phyloP scores from a whole-genome alignment of 2,797 vertebrate species.

The Rousettus madagascariensis region DNA sequence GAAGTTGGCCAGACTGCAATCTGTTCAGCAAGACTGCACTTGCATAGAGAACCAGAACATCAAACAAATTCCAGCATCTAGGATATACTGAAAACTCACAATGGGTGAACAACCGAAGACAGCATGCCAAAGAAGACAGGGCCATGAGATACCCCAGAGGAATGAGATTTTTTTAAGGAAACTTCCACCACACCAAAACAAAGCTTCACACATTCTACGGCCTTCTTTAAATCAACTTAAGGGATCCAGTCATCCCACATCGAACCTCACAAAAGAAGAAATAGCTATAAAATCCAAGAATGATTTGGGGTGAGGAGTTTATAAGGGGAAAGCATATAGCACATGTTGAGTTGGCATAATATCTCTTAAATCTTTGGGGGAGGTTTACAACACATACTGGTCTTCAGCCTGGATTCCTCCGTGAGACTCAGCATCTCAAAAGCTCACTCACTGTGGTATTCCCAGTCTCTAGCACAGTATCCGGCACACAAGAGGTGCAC shows the following conservation, averaged over 20 bases:
- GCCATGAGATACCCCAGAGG: not conserved
- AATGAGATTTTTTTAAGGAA: not conserved
- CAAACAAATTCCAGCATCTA: not conserved
- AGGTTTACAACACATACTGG: not conserved
- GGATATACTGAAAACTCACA: not conserved
- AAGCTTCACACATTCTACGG: not conserved
- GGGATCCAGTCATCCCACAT: not conserved
- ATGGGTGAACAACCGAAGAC: not conserved
- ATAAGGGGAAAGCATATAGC: not conserved
- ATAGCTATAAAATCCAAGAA: conserved; percentile 37
- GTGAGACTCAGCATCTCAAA: not conserved
- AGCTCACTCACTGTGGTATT: not conserved
- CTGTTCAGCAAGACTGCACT: not conserved
- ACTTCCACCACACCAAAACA: not conserved
- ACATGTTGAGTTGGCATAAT: not conserved
- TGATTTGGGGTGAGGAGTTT: not conserved
- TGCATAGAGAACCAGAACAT: not conserved
- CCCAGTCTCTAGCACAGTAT: not conserved
- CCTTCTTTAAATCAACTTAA: not conserved
- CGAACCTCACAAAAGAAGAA: not conserved
- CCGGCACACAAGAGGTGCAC: not conserved
- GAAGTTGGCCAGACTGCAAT: not conserved
- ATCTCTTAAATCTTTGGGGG: not conserved
- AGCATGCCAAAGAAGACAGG: not conserved
- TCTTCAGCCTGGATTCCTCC: not conserved